Evolutionary conservation across 1,140 invertebrate genomes (phyloP).

Genomic region (Ptiloglossa arizonensis): DNA sequence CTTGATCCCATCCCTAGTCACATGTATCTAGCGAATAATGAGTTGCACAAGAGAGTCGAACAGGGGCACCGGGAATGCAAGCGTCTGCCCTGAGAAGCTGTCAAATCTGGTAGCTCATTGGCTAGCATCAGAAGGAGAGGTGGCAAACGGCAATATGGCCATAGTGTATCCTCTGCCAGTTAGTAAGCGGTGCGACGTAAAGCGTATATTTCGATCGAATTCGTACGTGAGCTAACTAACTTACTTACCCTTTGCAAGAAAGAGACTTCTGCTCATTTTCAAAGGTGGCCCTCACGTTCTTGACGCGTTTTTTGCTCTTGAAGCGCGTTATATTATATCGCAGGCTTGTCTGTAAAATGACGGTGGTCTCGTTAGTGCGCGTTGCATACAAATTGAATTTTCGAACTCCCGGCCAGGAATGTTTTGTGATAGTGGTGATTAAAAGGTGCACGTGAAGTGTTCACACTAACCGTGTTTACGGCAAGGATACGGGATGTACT

Average conservation of each 20-base stretch:
- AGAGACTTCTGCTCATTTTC: slow-evolving; percentile 25
- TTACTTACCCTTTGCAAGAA: slow-evolving; percentile 52
- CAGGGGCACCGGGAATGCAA: not conserved
- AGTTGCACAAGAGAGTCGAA: not conserved
- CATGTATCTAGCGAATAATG: not conserved
- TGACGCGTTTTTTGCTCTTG: slow-evolving; percentile 30
- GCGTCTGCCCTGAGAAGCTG: slow-evolving; percentile 58
- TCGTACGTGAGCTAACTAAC: not conserved
- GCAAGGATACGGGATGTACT: slow-evolving; percentile 50
- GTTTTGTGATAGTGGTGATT: slow-evolving; percentile 1
- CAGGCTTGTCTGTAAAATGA: slow-evolving; percentile 48
- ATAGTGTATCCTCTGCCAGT: slow-evolving; percentile 67
- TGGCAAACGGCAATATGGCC: slow-evolving; percentile 74
- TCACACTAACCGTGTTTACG: slow-evolving; percentile 66
- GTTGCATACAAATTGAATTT: not conserved
- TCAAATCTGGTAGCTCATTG: slow-evolving; percentile 58
- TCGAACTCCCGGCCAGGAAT: not conserved
- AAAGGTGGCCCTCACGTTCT: not conserved
- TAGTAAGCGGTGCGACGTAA: slow-evolving; percentile 62
- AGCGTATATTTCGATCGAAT: slow-evolving; percentile 39
- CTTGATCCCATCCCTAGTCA: not conserved
- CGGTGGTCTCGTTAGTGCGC: slow-evolving; percentile 38
- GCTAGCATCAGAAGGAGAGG: slow-evolving; percentile 48
- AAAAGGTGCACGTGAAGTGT: slow-evolving; percentile 30
- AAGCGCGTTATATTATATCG: slow-evolving; percentile 48